Conservation (phyloP, 92 coral and sea anemone genomes). For the Phenganax subtilis region DNA sequence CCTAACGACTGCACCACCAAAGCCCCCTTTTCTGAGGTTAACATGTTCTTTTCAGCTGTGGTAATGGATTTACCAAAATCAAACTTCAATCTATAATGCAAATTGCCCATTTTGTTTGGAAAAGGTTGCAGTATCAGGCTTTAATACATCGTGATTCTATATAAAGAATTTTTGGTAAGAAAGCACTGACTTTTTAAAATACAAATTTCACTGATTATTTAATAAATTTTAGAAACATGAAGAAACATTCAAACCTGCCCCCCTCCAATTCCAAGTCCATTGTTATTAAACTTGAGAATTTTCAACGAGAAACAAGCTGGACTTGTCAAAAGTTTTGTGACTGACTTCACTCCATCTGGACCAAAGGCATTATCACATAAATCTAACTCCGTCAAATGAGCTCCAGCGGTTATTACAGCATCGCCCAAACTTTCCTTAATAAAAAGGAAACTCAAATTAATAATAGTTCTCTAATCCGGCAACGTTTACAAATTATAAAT, state of each 20-base stretch:
- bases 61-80: too few relatives aligned
- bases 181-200: too few relatives aligned
- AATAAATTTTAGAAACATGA: neutral
- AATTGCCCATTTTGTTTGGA: too few relatives aligned
- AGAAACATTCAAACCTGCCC: conserved; percentile 61
- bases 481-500: too few relatives aligned
- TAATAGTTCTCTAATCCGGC: neutral
- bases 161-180: too few relatives aligned
- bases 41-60: too few relatives aligned
- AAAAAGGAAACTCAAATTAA: neutral
- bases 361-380: conserved; percentile 99
- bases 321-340: conserved; percentile 81
- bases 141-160: too few relatives aligned
- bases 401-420: conserved; percentile 78
- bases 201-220: neutral
- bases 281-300: conserved; percentile 76
- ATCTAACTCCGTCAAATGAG: conserved; percentile 77
- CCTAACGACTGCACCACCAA: too few relatives aligned
- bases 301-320: conserved; percentile 78
- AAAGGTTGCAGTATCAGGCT: too few relatives aligned
- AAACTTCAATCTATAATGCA: too few relatives aligned
- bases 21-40: too few relatives aligned
- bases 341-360: conserved; percentile 96
- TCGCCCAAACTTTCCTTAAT: conserved; percentile 73
- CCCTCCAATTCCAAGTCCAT: conserved; percentile 96